phyloP scores from a whole-genome alignment of 2,113 vertebrate species.

The Holacanthus passer region DNA sequence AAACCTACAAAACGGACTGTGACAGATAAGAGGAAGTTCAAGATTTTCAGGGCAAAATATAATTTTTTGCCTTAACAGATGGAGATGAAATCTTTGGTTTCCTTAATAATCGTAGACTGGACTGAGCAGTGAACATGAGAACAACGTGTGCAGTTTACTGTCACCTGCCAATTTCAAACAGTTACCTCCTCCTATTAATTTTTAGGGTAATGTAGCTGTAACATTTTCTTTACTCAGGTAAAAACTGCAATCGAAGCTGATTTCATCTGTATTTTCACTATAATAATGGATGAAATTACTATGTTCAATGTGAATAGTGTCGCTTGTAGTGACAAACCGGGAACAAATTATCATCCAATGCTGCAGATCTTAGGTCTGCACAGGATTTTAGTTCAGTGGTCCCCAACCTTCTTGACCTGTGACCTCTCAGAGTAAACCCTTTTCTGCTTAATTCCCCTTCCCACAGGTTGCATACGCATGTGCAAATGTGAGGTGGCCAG shows the following conservation, averaged over 20 bases:
- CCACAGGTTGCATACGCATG: neutral
- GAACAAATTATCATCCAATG: neutral
- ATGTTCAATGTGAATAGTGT: neutral
- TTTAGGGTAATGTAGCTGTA: neutral
- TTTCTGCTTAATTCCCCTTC: neutral
- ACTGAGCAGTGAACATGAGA: neutral
- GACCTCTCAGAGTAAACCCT: neutral
- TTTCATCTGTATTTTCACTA: neutral
- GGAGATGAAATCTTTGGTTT: neutral
- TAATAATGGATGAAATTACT: neutral
- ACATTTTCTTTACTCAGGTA: neutral
- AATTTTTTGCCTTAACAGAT: neutral
- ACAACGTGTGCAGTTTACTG: too few species aligned
- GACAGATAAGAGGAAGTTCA: neutral
- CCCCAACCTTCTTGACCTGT: neutral
- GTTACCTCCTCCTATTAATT: too few species aligned
- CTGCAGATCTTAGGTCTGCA: neutral
- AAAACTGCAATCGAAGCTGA: neutral
- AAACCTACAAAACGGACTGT: neutral
- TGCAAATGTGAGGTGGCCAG: neutral
- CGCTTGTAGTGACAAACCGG: too few species aligned
- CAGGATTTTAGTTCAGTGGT: too few species aligned
- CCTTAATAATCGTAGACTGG: neutral
- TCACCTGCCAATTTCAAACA: too few species aligned
- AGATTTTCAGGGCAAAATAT: neutral